These are phyloP conservation scores for Stegostoma tigrinum DNA, from an alignment of 2,113 vertebrate species.

Conservation along the genomic window DNA sequence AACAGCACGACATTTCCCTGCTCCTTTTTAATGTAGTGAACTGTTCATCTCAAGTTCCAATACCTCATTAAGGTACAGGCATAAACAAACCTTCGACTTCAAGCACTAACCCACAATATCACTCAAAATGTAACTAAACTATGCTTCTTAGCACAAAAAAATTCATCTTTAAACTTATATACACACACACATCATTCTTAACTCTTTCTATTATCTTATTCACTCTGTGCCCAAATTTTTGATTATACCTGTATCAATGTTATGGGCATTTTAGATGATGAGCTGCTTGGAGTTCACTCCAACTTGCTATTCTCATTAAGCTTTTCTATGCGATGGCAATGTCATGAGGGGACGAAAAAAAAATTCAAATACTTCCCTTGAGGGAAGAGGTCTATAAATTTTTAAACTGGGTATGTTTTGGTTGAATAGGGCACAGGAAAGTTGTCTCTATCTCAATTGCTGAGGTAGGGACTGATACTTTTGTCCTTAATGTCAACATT, in stretches of 20 bases:
- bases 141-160: too few species aligned
- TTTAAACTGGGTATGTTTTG: neutral
- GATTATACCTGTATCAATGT: neutral
- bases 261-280: neutral
- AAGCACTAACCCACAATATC: too few species aligned
- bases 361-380: neutral
- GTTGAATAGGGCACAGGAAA: neutral
- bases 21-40: too few species aligned
- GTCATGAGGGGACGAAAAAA: neutral
- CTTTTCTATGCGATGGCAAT: neutral
- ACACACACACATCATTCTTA: neutral
- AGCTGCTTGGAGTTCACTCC: neutral
- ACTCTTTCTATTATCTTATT: neutral
- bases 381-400: neutral
- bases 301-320: neutral
- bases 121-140: too few species aligned
- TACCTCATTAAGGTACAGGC: too few species aligned
- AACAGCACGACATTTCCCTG: too few species aligned
- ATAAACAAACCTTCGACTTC: too few species aligned
- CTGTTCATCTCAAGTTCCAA: too few species aligned
- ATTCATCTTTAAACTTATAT: too few species aligned
- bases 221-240: neutral
- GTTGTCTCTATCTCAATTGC: neutral
- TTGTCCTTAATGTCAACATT: neutral
- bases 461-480: neutral